Evolutionary conservation across 2,113 vertebrate genomes (phyloP).

Genomic region (human): DNA sequence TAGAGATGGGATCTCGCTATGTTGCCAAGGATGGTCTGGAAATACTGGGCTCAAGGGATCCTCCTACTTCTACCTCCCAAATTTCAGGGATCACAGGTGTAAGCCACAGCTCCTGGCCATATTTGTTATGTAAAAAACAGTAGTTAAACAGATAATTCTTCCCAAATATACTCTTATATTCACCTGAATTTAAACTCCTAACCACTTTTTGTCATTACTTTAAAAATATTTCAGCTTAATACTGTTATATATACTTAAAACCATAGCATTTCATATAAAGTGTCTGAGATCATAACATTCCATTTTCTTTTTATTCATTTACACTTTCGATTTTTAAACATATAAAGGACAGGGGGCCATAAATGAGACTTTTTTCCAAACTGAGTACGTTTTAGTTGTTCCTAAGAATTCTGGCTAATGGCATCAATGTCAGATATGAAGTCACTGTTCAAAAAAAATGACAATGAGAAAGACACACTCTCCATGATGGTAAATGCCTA

Average conservation of each 20-base stretch:
- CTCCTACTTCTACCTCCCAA: too few relatives aligned
- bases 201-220: not conserved
- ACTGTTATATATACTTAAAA: not conserved
- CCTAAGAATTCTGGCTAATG: constrained; percentile 4
- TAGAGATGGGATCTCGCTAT: too few relatives aligned
- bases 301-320: not conserved
- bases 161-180: not conserved
- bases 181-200: constrained; percentile 3
- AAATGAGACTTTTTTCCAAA: not conserved
- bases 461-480: not conserved
- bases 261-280: not conserved
- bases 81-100: too few relatives aligned
- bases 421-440: not conserved
- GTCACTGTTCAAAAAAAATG: not conserved
- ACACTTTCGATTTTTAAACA: constrained; percentile 25
- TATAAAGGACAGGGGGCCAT: not conserved
- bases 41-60: too few relatives aligned
- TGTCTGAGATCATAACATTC: not conserved
- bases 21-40: too few relatives aligned
- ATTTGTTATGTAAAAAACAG: not conserved
- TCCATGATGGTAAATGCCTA: not conserved
- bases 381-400: not conserved
- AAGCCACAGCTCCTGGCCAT: too few relatives aligned
- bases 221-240: not conserved
- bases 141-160: not conserved